Evolutionary conservation across 2,113 vertebrate species (phyloP).

Genomic region (Beaufortia kweichowensis): DNA sequence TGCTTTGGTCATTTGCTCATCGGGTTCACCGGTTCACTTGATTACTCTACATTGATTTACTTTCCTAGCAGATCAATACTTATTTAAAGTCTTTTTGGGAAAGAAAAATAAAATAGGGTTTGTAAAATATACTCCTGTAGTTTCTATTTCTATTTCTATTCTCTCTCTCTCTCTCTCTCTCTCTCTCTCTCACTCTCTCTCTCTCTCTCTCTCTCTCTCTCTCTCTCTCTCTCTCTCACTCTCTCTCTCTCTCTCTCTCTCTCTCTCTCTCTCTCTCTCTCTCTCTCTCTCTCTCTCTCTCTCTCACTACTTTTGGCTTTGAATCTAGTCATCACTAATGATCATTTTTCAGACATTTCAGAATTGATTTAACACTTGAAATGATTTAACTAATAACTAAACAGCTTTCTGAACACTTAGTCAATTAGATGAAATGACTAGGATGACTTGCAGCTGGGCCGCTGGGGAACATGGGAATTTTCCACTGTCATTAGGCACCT

Average conservation of each 20-base stretch:
- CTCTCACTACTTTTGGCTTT: too few relatives aligned
- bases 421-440: not conserved
- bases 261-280: too few relatives aligned
- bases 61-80: constrained; percentile 31
- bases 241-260: not conserved
- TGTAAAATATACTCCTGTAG: not conserved
- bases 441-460: constrained; percentile 27
- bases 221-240: not conserved
- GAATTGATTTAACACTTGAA: too few relatives aligned
- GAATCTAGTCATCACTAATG: too few relatives aligned
- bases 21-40: constrained; percentile 28
- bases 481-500: constrained; percentile 55
- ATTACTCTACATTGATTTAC: constrained; percentile 39
- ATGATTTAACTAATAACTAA: not conserved
- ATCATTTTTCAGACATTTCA: too few relatives aligned
- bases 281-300: too few relatives aligned
- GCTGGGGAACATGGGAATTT: constrained; percentile 27
- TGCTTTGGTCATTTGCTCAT: constrained; percentile 26
- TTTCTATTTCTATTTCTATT: too few relatives aligned
- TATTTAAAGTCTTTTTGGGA: constrained; percentile 15
- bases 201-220: not conserved
- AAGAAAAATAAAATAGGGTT: not conserved
- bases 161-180: not conserved
- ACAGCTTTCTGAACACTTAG: not conserved
- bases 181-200: not conserved